Base-by-base conservation (phyloP, 2,888 invertebrate species). In the Papilio gigon region DNA sequence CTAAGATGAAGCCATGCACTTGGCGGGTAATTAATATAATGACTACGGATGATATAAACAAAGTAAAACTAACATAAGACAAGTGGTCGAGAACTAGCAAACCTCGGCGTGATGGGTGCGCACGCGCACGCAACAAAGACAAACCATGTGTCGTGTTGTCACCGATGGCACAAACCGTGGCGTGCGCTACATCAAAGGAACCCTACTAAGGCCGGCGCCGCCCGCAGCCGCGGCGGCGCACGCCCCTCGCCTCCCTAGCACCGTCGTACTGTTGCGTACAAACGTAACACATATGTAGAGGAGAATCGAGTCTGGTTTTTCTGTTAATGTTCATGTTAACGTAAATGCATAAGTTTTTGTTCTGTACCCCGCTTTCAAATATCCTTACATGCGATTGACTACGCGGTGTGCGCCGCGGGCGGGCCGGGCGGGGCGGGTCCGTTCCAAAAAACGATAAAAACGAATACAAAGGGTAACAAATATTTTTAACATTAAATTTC, bases 151-250 rank as follows among this genome's bases (percentile, higher is more conserved):
- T 40, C 50, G 20, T 12, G n/a, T 62, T 64, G 90, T 89, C 90
- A 90, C 89, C 89, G 79, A 85, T 84, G 86, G 84, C 85, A 78
- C 78, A 71, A 80, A 82, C 78, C 78, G 63, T 9, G 9, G 6
- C 30, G 53, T 40, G 30, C 6, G 27, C 30, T 65, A 44, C 44
- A 65, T 17, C 35, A 59, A 59, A 59, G 25, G 44, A n/a, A 22
- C 30, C 6, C 33, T 22, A 4, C 44, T 22, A 30, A 35, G 44
- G 25, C 63, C 33, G 44, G 33, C 17, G 50, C 47, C 37, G 67
- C 66, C 47, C 60, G 50, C n/a, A n/a, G n/a, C n/a, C n/a, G n/a
- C n/a, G n/a, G n/a, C n/a, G n/a, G n/a, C n/a, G n/a, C n/a, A n/a
- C n/a, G 33, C 17, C 44, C 22, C 42, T 62, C 60, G 53, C 56